Percentiles rank a stretch among this genome's conserved stretches.
These are phyloP conservation scores for Nestor notabilis DNA, from an alignment of 2,113 vertebrate genomes.

Conservation along the genomic window DNA sequence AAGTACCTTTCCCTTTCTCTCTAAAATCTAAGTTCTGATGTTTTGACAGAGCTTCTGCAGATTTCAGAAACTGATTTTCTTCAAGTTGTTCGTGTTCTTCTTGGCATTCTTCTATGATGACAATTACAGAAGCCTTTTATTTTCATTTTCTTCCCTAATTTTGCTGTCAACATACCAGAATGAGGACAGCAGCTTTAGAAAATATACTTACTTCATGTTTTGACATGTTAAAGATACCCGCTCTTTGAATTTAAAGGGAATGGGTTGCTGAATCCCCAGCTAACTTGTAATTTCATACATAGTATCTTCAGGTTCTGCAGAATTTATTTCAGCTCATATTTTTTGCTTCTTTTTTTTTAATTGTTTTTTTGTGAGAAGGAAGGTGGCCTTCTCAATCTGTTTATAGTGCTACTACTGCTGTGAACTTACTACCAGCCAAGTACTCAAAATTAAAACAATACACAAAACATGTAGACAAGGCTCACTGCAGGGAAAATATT, in stretches of 20 bases:
- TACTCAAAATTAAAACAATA: background rate
- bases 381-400: background rate
- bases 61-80: background rate
- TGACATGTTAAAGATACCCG: background rate
- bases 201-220: background rate
- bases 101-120: background rate
- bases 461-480: background rate
- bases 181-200: background rate
- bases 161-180: background rate
- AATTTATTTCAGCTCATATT: background rate
- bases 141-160: background rate
- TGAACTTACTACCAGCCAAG: background rate
- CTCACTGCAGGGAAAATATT: background rate
- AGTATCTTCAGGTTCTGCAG: background rate
- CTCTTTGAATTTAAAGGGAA: background rate
- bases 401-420: background rate
- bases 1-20: background rate
- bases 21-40: background rate
- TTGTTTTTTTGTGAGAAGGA: background rate
- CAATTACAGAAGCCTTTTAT: background rate
- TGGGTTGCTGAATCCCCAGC: background rate
- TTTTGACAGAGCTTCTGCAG: background rate
- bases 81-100: background rate
- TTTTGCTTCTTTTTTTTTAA: background rate
- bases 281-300: background rate